Evolutionary conservation across 2,797 vertebrate genomes (phyloP).

Genomic region (Rhinogobio ventralis): DNA sequence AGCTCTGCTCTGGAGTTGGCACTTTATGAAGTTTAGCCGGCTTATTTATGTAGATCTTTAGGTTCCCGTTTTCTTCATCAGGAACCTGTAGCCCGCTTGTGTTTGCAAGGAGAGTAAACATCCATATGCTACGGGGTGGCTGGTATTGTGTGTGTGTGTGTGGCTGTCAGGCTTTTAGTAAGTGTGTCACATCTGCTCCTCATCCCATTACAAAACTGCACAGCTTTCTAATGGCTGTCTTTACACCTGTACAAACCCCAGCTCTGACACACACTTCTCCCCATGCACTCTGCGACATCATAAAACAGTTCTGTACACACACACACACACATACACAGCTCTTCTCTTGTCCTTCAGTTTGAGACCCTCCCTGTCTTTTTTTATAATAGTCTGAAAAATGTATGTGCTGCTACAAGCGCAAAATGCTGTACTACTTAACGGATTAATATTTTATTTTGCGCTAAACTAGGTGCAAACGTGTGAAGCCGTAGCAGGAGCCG

Average conservation of each 20-base stretch:
- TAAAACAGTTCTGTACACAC: constrained; percentile 43
- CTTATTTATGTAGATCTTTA: constrained; percentile 23
- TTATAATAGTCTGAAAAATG: constrained; percentile 87
- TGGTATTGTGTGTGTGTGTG: constrained; percentile 29
- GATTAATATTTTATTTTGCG: constrained; percentile 94
- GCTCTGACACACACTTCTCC: constrained; percentile 58
- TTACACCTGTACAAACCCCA: constrained; percentile 65
- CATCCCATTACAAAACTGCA: constrained; percentile 63
- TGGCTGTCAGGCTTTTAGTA: constrained; percentile 55
- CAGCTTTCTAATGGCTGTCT: constrained; percentile 69
- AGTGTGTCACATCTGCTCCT: constrained; percentile 65
- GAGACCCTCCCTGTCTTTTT: constrained; percentile 58
- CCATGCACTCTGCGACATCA: constrained; percentile 52
- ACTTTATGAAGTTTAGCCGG: constrained; percentile 6
- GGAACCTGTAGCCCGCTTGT: constrained; percentile 46
- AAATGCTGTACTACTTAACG: constrained; percentile 94
- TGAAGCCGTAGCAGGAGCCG: constrained; percentile 36
- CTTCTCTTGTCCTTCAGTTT: constrained; percentile 47
- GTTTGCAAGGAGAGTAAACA: constrained; percentile 48
- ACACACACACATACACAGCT: neutral
- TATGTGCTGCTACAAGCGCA: constrained; percentile 87
- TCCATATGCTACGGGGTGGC: constrained; percentile 55
- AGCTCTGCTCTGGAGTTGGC: neutral
- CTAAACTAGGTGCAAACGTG: constrained; percentile 71
- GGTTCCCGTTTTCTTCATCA: constrained; percentile 14